Evolutionary conservation across 64 coral and sea anemone species (phyloP), one percentile per base, ranked within the genome.

Genomic region (Stylophora pistillata): DNA sequence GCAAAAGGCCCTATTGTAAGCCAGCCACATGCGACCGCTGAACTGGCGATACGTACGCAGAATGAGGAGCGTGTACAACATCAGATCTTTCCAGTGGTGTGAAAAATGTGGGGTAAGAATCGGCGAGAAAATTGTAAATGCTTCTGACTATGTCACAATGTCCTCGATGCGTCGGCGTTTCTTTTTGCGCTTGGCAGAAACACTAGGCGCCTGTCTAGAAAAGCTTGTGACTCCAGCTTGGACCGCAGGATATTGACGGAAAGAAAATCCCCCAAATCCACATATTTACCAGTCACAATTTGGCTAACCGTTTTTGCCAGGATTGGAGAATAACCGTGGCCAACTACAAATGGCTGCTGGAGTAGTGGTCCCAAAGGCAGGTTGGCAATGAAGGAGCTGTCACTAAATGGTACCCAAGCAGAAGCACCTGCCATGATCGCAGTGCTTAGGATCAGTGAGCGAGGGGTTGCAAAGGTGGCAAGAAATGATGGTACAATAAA

Each of bases 191-290:
- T 68, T 53, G 87, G 76, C n/a, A 63, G 4, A 34, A 89, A 66
- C 55, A 89, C 58, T 56, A 89, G 57, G 10, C 59, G 87, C 72
- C 87, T 61, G 31, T 79, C 87, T 10, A 89, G 75, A 26, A 79
- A 25, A 12, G 62, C 37, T 79, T 89, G 87, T 21, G 62, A 77
- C 64, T 79, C 87, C 31, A 32, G 58, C 30, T 89, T 76, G 28
- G 17, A 52, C 58, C 53, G 87, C 58, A 59, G 17, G 10, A 89
- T 60, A 58, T 89, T 89, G 25, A 11, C 87, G 0, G 74, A 75
- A 13, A 89, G 74, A 55, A 89, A 78, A 32, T 89, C 87, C 55
- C 56, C n/a, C 52, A 89, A 61, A 68, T 89, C 87, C 16, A 89
- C 58, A 33, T 63, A 89, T 32, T 89, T 89, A 21, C 75, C 75